Base-by-base conservation (phyloP, 1,140 invertebrate species). In the Formica selysi region DNA sequence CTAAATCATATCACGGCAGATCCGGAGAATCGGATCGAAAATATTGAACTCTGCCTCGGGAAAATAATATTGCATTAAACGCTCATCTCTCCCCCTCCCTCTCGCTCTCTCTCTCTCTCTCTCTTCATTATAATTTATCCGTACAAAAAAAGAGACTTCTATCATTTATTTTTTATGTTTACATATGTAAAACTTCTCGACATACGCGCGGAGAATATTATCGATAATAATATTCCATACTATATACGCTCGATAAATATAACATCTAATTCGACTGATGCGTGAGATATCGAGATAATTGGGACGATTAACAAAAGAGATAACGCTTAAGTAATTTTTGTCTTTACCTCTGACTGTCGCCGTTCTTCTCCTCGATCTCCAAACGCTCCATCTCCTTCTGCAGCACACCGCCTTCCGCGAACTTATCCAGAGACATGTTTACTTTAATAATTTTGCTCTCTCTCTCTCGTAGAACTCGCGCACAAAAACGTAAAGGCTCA, bases 381-480 rank as follows among this genome's bases (percentile, higher is more conserved):
- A 95, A 86, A 61, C 93, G 92, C 57, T 95, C 94, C 92, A 95
- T 94, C 76, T 95, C 95, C 90, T 95, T 95, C 67, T 93, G 93
- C 38, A 94, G 89, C 70, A 70, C 57, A 38, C 91, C 86, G 74
- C 86, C 83, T 85, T 94, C 93, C 64, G 78, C 85, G 83, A 93
- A 95, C 87, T 95, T 95, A 91, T 95, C 95, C 94, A 95, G 87
- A 29, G 94, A 94, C 93, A 95, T 94, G 78, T 74, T 92, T 73
- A 3, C 4, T 51, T 74, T 67, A 61, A 86, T 41, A 71, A 73
- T 59, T 86, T 61, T 13, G 22, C 48, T 65, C 13, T 64, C 13
- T 78, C 1, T 57, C 57, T 70, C 38, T 89, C 76, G 71, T 19
- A 74, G 65, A 86, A 62, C 44, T 88, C 79, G 70, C 87, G 76